These are phyloP conservation scores for Zonotrichia albicollis DNA, from an alignment of 2,797 vertebrate genomes.

Conservation along the genomic window DNA sequence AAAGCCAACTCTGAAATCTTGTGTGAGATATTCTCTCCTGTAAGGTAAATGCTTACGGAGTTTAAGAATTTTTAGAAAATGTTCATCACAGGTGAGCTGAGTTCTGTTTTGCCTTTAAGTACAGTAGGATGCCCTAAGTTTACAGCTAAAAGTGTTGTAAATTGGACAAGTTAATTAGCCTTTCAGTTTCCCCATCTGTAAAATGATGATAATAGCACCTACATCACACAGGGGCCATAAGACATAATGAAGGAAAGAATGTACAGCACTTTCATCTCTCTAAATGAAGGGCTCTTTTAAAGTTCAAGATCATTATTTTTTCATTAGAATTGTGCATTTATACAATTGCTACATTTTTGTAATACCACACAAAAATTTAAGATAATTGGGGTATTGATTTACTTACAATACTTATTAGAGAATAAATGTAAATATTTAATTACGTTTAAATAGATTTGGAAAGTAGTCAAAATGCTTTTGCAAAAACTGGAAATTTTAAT, in stretches of 20 bases:
- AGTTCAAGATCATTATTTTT: constrained; percentile 62
- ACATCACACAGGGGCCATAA: constrained; percentile 29
- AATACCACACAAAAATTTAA: not conserved
- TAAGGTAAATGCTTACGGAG: not conserved
- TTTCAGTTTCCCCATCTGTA: constrained; percentile 44
- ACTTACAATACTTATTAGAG: constrained; percentile 22
- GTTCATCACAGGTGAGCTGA: constrained; percentile 1
- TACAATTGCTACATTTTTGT: not conserved
- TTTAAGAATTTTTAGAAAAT: not conserved
- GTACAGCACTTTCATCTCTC: constrained; percentile 33
- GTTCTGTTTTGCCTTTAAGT: constrained; percentile 29
- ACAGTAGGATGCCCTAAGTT: constrained; percentile 15
- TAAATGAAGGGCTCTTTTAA: constrained; percentile 52
- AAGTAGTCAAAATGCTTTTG: constrained; percentile 26
- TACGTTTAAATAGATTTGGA: constrained; percentile 16
- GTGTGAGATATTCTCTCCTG: not conserved
- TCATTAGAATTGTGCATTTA: constrained; percentile 45
- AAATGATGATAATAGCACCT: constrained; percentile 44
- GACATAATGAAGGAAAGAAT: constrained; percentile 35
- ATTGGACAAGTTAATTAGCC: constrained; percentile 53
- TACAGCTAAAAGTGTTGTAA: constrained; percentile 36
- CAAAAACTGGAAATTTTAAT: constrained; percentile 15
- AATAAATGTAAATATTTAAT: constrained; percentile 53
- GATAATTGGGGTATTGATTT: constrained; percentile 33
- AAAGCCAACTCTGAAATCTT: not conserved